phyloP scores from a whole-genome alignment of 2,113 vertebrate genomes.

The Hyperoodon ampullatus region DNA sequence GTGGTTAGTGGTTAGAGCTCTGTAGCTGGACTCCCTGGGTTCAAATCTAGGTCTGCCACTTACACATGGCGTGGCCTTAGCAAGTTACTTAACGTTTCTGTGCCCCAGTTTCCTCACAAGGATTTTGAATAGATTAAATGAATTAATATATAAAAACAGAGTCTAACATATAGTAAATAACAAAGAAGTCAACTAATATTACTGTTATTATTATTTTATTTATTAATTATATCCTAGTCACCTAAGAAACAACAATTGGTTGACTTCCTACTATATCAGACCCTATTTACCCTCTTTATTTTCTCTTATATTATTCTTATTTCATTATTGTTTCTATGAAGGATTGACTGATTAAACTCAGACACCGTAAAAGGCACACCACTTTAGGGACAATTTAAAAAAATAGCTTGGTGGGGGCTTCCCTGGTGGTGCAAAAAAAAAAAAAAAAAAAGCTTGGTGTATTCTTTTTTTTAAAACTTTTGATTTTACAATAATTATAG shows the following conservation, averaged over 20 bases:
- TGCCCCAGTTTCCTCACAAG: neutral
- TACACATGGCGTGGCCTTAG: neutral
- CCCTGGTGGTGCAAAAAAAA: too few relatives aligned
- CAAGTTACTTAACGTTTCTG: neutral
- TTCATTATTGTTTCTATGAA: neutral
- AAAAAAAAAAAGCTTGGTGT: neutral
- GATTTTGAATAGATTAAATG: neutral
- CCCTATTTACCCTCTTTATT: neutral
- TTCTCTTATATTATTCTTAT: neutral
- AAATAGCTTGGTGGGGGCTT: too few relatives aligned
- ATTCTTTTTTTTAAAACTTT: neutral
- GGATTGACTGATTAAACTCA: neutral
- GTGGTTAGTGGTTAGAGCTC: neutral
- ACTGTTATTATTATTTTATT: neutral
- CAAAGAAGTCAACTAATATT: neutral
- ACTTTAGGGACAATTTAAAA: neutral
- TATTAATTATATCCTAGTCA: neutral
- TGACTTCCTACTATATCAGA: neutral
- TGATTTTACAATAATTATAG: neutral
- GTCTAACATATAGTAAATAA: neutral
- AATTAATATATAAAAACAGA: neutral
- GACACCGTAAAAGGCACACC: neutral
- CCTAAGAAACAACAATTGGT: neutral
- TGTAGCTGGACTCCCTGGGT: neutral
- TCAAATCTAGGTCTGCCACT: neutral